These are phyloP conservation scores for Papilio aristodemus DNA, from an alignment of 1,140 invertebrate species.

Conservation along the genomic window DNA sequence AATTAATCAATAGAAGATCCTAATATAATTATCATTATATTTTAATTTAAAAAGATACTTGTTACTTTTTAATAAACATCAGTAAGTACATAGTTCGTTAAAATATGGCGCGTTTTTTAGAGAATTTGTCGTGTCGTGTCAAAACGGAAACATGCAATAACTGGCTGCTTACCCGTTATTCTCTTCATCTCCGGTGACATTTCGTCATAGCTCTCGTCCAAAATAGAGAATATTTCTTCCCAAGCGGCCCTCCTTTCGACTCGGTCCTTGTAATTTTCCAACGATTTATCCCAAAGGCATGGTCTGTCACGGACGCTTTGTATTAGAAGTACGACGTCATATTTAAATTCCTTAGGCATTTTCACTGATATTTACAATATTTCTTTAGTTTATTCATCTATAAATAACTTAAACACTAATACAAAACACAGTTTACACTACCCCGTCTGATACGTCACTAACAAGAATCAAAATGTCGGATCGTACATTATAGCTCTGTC, in stretches of 20 bases:
- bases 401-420: conserved; percentile 34
- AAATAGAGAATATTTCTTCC: conserved; percentile 62
- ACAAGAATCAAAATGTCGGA: conserved; percentile 54
- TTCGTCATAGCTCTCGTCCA: conserved; percentile 60
- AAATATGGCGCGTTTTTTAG: neutral
- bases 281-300: conserved; percentile 67
- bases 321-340: conserved; percentile 62
- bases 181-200: conserved; percentile 60
- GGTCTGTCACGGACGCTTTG: conserved; percentile 54
- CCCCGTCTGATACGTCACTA: conserved; percentile 54
- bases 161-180: conserved; percentile 46
- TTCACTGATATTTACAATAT: neutral
- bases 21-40: no score
- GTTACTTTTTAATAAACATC: no score
- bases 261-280: conserved; percentile 68
- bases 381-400: conserved; percentile 38
- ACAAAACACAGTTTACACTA: conserved; percentile 51
- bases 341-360: conserved; percentile 65
- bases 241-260: conserved; percentile 62
- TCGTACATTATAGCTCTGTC: conserved; percentile 51
- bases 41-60: no score
- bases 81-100: no score
- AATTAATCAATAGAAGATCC: no score
- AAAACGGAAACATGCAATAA: conserved; percentile 23
- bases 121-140: conserved; percentile 22